Evolutionary conservation across 2,797 vertebrate genomes (phyloP).

Genomic region (Glossophaga mutica): DNA sequence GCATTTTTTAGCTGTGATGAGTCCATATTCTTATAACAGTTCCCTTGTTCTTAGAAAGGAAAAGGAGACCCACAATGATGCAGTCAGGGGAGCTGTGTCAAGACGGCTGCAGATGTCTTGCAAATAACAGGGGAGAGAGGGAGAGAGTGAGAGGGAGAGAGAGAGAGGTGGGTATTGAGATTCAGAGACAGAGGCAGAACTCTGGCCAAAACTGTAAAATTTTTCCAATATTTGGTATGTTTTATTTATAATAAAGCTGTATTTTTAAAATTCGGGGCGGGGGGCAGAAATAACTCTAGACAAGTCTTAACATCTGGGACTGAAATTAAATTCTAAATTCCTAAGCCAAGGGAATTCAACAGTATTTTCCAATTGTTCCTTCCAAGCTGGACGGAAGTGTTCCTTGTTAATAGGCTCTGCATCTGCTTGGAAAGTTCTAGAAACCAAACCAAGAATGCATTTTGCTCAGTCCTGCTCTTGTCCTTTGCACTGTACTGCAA

Average conservation of each 20-base stretch:
- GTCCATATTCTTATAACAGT: neutral
- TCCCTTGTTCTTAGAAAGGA: neutral
- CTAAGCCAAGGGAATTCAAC: neutral
- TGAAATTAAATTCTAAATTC: neutral
- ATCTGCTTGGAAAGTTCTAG: constrained; percentile 10
- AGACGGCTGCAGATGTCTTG: neutral
- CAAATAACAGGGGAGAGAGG: no score
- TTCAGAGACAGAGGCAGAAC: neutral
- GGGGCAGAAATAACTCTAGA: neutral
- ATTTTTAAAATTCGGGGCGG: neutral
- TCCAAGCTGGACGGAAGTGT: neutral
- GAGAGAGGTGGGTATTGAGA: neutral
- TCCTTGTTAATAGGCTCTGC: neutral
- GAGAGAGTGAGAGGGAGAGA: no score
- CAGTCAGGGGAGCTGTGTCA: no score
- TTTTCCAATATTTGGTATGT: neutral
- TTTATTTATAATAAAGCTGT: neutral
- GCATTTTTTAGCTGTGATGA: neutral
- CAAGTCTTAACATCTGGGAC: neutral
- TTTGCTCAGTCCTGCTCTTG: neutral
- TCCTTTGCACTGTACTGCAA: neutral
- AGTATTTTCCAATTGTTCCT: neutral
- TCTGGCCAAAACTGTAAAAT: neutral
- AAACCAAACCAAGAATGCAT: neutral
- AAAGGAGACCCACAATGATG: neutral